Evolutionary conservation across 2,113 vertebrate species (phyloP), one percentile per base, ranked within the genome.

Genomic region (Oreochromis niloticus): DNA sequence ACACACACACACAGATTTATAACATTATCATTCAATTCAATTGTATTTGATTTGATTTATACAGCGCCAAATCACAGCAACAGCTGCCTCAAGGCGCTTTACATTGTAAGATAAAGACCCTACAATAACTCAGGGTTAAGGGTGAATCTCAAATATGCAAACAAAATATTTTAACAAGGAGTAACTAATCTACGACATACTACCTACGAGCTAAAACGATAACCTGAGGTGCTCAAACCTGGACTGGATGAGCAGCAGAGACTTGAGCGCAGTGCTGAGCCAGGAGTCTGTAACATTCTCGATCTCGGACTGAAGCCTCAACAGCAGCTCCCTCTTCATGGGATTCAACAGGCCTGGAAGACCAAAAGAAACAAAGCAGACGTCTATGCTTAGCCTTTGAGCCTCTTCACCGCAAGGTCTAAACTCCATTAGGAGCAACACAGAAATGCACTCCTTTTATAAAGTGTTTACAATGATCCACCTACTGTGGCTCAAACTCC

Each of bases 241-340:
- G 95, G 98, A 98, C 94, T 99, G 98, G 87, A 99, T 98, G 85
- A 99, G 98, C 78, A 98, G 96, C 88, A 99, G 97, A 86, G 98
- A 99, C 91, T 99, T 99, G 14, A 99, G 94, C 0, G 99, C 98
- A 1, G 98, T 98, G 97, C 97, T 97, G 93, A 99, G 96, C 99
- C 99, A 99, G 80, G 97, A 97, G 90, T 99, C 99, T 0, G 99
- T 99, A 13, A 99, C 95, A n/a, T 96, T 97, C 95, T 99, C 98
- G 32, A 99, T 98, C 89, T 99, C 98, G 0, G 97, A 96, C 94
- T 97, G 97, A 52, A 99, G 97, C 57, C 97, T 94, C 19, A 97
- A 94, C 17, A 99, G 96, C 81, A 97, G 97, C 85, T 99, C 99
- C 82, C 97, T 97, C 94, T 99, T 98, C 91, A 98, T 96, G 0